Evolutionary conservation across 1,140 invertebrate species (phyloP), one percentile per base, ranked within the genome.

Genomic region (Homalodisca vitripennis): DNA sequence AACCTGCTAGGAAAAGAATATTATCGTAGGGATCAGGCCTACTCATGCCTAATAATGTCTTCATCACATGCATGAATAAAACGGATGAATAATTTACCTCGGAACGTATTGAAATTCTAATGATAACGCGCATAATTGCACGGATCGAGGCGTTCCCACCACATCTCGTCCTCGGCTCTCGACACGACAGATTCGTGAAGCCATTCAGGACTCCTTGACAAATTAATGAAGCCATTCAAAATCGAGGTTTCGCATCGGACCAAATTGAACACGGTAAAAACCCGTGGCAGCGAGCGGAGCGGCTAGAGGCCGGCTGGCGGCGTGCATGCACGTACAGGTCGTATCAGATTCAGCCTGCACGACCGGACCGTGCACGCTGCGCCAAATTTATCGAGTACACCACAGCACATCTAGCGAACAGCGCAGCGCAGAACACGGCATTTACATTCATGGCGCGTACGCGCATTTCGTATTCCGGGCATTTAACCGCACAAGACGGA

Each of bases 201-300:
- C 55, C 55, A 24, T 29, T 60, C 55, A 27, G 22, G n/a, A 60
- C 14, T 26, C 55, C 55, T 60, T 60, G 55, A 60, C 55, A 60
- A 60, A 60, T 60, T 60, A 60, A 60, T 60, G 55, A 60, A 60
- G 55, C 55, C 55, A 60, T 60, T 60, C 55, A 60, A 27, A 60
- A 60, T 60, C 55, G 24, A 13, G 27, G 24, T 24, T 51, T 24
- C 14, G 27, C 55, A 60, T 60, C 55, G 55, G 26, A 51, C 48
- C 22, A 51, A 51, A 51, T 51, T 22, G 48, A 51, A 51, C 48
- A 51, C 48, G 48, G 22, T 6, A 22, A n/a, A n/a, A n/a, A n/a
- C n/a, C n/a, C n/a, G n/a, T n/a, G n/a, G n/a, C n/a, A n/a, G n/a
- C n/a, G n/a, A n/a, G n/a, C n/a, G n/a, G n/a, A n/a, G n/a, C n/a